phyloP scores from a whole-genome alignment of 2,888 invertebrate genomes.

The Melolontha melolontha region DNA sequence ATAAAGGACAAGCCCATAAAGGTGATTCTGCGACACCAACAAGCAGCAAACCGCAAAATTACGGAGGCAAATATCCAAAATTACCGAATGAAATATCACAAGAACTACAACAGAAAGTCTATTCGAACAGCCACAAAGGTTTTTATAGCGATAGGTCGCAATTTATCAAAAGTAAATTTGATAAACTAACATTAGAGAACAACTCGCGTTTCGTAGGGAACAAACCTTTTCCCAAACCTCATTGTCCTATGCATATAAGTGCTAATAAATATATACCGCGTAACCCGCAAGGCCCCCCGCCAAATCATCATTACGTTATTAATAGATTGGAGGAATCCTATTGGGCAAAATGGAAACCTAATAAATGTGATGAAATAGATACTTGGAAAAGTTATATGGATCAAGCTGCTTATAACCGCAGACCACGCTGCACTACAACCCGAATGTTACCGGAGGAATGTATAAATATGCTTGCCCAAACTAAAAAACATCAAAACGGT shows the following conservation, averaged over 20 bases:
- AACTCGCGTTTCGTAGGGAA: neutral
- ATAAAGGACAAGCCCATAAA: slow-evolving; percentile 14
- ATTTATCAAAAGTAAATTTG: slow-evolving; percentile 38
- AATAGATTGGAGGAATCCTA: slow-evolving; percentile 60
- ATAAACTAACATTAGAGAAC: slow-evolving; percentile 29
- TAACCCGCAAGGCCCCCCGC: neutral
- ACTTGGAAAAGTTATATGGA: slow-evolving; percentile 4
- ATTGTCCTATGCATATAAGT: slow-evolving; percentile 39
- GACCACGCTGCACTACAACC: slow-evolving; percentile 5
- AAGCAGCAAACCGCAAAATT: neutral
- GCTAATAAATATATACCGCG: neutral
- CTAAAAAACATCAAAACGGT: neutral
- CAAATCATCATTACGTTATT: slow-evolving; percentile 1
- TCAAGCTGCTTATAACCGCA: slow-evolving; percentile 11
- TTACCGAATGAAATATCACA: slow-evolving; percentile 35
- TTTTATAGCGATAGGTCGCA: slow-evolving; percentile 24
- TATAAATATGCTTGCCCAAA: slow-evolving; percentile 11
- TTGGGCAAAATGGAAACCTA: slow-evolving; percentile 63
- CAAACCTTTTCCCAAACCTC: slow-evolving; percentile 15
- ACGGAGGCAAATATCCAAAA: slow-evolving; percentile 10
- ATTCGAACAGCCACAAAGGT: slow-evolving; percentile 15
- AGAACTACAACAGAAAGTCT: slow-evolving; percentile 37
- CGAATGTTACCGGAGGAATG: slow-evolving; percentile 18
- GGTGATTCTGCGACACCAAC: slow-evolving; percentile 16
- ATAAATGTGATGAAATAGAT: slow-evolving; percentile 36